Conservation (phyloP, 2,113 vertebrate species). For the Leuciscus idus region DNA sequence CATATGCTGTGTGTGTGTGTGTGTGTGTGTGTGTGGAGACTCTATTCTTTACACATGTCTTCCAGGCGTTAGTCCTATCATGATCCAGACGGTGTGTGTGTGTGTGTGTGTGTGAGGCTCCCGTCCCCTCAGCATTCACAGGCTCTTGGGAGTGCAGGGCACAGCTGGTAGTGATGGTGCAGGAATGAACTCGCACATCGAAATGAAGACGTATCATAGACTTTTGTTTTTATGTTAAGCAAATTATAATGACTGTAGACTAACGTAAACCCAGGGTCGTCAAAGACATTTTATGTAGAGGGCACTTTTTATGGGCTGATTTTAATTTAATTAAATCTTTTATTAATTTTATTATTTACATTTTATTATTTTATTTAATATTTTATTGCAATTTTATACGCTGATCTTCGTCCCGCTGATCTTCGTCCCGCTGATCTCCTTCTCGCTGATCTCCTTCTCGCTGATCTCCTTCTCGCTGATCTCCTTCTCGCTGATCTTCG, state of each 20-base stretch:
- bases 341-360: too few relatives aligned
- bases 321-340: neutral
- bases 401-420: neutral
- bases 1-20: constrained; percentile 11
- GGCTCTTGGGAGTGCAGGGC: constrained; percentile 68
- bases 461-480: neutral
- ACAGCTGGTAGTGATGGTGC: constrained; percentile 64
- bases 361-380: too few relatives aligned
- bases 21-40: neutral
- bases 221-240: neutral
- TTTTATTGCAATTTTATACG: too few relatives aligned
- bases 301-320: neutral
- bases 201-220: neutral
- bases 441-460: neutral
- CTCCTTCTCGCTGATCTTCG: neutral
- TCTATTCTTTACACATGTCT: constrained; percentile 54
- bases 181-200: neutral
- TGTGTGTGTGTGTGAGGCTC: neutral
- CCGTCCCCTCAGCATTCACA: constrained; percentile 34
- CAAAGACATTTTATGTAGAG: neutral
- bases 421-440: neutral
- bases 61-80: constrained; percentile 56
- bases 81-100: constrained; percentile 40
- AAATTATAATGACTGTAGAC: neutral
- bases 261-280: neutral